Conservation (phyloP, 1,140 invertebrate genomes). For the Leucophenga varia region DNA sequence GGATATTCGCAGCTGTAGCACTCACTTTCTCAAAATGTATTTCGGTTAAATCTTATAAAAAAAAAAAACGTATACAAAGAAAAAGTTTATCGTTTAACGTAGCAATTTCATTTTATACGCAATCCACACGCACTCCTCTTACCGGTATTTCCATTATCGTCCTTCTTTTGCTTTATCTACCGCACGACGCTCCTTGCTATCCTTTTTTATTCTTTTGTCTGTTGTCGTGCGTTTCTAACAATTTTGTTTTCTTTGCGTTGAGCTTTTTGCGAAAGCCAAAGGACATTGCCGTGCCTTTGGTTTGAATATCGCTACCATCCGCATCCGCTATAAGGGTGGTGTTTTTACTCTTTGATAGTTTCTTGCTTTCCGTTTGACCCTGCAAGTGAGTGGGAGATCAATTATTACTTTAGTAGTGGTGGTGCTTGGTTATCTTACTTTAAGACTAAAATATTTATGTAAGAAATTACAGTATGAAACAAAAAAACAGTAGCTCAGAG, state of each 20-base stretch:
- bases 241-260: conserved; percentile 51
- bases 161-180: too few relatives aligned
- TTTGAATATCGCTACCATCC: conserved; percentile 43
- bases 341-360: conserved; percentile 23
- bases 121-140: conserved; percentile 9
- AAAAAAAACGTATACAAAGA: too few relatives aligned
- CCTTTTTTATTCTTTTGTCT: conserved; percentile 10
- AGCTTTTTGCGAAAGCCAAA: conserved; percentile 58
- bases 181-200: too few relatives aligned
- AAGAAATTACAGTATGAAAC: too few relatives aligned
- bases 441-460: too few relatives aligned
- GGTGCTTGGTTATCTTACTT: too few relatives aligned
- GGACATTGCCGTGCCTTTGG: conserved; percentile 57
- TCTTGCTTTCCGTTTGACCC: conserved; percentile 56
- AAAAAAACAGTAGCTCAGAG: too few relatives aligned
- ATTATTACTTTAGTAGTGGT: too few relatives aligned
- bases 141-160: conserved; percentile 55
- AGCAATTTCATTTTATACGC: neutral
- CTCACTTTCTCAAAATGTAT: conserved; percentile 51
- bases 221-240: conserved; percentile 29
- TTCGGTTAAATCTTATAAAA: too few relatives aligned
- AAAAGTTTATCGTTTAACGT: conserved; percentile 2
- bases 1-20: conserved; percentile 33
- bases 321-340: neutral
- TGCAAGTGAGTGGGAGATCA: conserved; percentile 13